Evolutionary conservation across 2,888 invertebrate species (phyloP).

Genomic region (Himalopsyche kuldschensis): DNA sequence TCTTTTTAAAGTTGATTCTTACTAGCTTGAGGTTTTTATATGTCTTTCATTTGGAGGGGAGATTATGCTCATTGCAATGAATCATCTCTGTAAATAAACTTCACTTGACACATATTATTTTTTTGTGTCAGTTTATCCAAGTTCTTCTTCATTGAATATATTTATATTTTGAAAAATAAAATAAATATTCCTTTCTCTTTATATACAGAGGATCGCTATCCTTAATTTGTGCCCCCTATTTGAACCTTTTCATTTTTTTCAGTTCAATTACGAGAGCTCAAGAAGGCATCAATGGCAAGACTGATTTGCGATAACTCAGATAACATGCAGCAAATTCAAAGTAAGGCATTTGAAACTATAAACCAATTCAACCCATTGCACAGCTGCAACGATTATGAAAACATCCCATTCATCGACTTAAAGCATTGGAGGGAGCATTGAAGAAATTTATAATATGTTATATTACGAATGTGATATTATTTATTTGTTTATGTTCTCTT

Average conservation of each 20-base stretch:
- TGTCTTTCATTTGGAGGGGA: too few species aligned
- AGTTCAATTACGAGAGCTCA: conserved; percentile 76
- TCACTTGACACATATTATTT: too few species aligned
- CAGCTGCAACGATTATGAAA: conserved; percentile 46
- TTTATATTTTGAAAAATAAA: too few species aligned
- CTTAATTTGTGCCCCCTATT: background rate
- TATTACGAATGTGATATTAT: background rate
- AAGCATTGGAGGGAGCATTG: conserved; percentile 53
- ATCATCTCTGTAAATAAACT: too few species aligned
- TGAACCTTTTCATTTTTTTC: conserved; percentile 32
- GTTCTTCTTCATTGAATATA: too few species aligned
- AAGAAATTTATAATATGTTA: too few species aligned
- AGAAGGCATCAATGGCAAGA: conserved; percentile 75
- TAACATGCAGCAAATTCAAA: conserved; percentile 67
- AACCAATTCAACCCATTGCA: conserved; percentile 54
- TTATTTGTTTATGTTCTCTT: background rate
- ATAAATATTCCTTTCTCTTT: background rate
- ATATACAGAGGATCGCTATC: too few species aligned
- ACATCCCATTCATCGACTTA: conserved; percentile 54
- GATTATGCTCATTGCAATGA: too few species aligned
- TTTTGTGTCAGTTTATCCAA: too few species aligned
- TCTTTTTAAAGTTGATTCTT: too few species aligned
- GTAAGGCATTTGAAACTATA: conserved; percentile 67
- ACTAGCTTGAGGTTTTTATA: too few species aligned
- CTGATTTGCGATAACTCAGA: conserved; percentile 81